Evolutionary conservation across 2,797 vertebrate genomes (phyloP), one percentile per base, ranked within the genome.

Genomic region (Iguana delicatissima): DNA sequence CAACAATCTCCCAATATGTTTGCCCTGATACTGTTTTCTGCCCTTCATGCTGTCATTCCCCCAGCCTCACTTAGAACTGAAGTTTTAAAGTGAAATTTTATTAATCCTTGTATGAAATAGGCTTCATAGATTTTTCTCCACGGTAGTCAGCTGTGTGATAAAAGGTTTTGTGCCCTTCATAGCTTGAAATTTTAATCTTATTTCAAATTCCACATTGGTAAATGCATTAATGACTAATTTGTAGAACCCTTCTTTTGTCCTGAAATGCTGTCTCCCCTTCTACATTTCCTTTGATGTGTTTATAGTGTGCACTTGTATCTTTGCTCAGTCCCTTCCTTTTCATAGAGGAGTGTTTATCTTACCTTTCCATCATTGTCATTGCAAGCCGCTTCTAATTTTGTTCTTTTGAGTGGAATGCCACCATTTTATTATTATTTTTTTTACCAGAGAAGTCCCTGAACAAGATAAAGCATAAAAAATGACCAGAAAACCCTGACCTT

Each of bases 401-500:
- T 89, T 94, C 93, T 90, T 92, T 74, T 20, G 85, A 92, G 94
- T 94, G 92, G 94, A 93, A 93, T 93, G 89, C 80, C 90, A 90
- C 52, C 32, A 59, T 94, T 93, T 96, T 93, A 94, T 91, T 62
- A 62, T 22, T 20, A 55, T 6, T 55, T 93, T 92, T 67, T 92
- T 64, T 64, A 29, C 22, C 92, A 91, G 91, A 94, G 96, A 96
- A 95, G 93, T 94, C 90, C 84, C 92, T 94, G 94, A 94, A 93
- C 89, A 92, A 96, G 94, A 94, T 93, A 95, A 97, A 97, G 94
- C 95, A 96, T 88, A 96, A 96, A 95, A 93, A 93, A 22, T 74
- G 89, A 94, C 89, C 86, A 80, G 95, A 93, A 89, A 79, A 90
- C 46, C 85, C 91, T 95, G 94, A 95, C 94, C 96, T 95, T 97